Evolutionary conservation across 2,888 invertebrate species (phyloP), one percentile per base, ranked within the genome.

Genomic region (Polymixis lichenea): DNA sequence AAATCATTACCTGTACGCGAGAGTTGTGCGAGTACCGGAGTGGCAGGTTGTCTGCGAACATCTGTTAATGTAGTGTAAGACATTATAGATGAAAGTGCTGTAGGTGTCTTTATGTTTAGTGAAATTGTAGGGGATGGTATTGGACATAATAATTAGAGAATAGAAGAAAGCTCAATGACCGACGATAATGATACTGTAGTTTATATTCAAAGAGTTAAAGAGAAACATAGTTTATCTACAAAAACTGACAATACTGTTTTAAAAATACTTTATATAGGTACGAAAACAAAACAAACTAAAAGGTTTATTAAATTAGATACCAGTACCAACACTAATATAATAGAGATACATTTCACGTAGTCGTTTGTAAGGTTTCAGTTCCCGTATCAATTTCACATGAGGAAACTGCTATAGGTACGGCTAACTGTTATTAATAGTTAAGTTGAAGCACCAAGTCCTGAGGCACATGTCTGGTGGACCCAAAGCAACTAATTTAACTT

Each of bases 1-100:
- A 95, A 95, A 96, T 96, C 96, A 95, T 96, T 95, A 95, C 94
- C 94, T 94, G 94, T 90, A 90, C 87, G 75, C 79, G 82, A 77
- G 82, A 84, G 72, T 67, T 70, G 73, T 84, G 81, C 76, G 72
- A 79, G 84, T 62, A 70, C 75, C 81, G 81, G 87, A 87, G 80
- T 84, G 79, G 78, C 83, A 82, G 76, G 38, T 84, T 80, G 70
- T 81, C 77, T 81, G 28, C 13, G 13, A 68, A 61, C 60, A 69
- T 58, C 53, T 66, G 70, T 43, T 71, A 71, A 65, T 73, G 64
- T 32, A 58, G 19, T 76, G 25, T 70, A 55, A 6, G 38, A 43
- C 13, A 58, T 49, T 53, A 15, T 25, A 60, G 38, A 67, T 67
- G 70, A 58, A 55, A 65, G 55, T 69, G 55, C 15, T 55, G 11